Conservation (phyloP, 2,113 vertebrate species). For the Cranoglanis bouderius region DNA sequence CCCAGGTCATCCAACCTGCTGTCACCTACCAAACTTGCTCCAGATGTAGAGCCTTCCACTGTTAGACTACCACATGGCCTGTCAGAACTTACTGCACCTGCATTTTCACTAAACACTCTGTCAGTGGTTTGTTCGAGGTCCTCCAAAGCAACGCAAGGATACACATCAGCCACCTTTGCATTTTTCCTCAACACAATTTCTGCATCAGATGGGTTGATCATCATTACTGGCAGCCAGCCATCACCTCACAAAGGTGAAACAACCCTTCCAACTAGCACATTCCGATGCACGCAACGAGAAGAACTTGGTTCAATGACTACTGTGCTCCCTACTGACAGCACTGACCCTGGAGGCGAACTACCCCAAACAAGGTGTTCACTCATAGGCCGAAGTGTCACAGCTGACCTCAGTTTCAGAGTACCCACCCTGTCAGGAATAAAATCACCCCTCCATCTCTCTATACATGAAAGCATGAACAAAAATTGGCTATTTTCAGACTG, state of each 20-base stretch:
- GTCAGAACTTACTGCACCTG: not conserved
- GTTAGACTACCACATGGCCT: not conserved
- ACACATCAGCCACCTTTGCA: not conserved
- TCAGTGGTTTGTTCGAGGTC: not conserved
- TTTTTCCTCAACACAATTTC: not conserved
- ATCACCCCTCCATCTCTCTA: slow-evolving; percentile 24
- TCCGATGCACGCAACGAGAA: not conserved
- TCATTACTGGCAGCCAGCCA: slow-evolving; percentile 36
- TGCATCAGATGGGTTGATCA: slow-evolving; percentile 4
- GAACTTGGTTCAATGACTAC: not conserved
- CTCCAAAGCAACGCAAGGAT: slow-evolving; percentile 12
- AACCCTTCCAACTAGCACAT: slow-evolving; percentile 8
- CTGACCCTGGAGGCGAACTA: not conserved
- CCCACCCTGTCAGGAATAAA: slow-evolving; percentile 18
- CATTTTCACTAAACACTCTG: not conserved
- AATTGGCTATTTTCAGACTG: not conserved
- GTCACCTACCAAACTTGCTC: not conserved
- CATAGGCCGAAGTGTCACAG: not conserved
- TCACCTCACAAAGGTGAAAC: slow-evolving; percentile 35
- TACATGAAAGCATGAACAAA: not conserved
- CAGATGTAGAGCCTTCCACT: not conserved
- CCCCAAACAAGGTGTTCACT: slow-evolving; percentile 28
- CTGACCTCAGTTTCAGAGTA: not conserved
- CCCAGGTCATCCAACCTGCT: not conserved
- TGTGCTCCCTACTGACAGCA: not conserved